Base-by-base conservation (phyloP, 2,888 invertebrate genomes). In the Cyaniris semiargus region DNA sequence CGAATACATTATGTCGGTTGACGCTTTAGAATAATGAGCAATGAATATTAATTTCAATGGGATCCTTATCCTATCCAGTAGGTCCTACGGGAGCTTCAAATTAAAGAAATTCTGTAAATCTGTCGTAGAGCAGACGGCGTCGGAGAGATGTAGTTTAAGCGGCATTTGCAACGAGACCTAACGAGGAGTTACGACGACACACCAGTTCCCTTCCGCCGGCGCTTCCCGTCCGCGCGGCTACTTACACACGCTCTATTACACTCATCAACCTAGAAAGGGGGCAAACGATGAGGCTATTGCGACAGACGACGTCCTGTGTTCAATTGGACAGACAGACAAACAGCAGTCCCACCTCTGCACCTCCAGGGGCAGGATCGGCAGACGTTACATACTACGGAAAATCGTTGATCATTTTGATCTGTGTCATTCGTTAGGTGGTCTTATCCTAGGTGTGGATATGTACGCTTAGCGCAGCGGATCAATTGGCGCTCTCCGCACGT, bases 401-500 rank as follows among this genome's bases (percentile, higher is more conserved):
- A 18, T 53, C 53, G 18, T 18, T 53, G 18, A 53, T 53, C 1
- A 53, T 53, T 53, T 53, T 53, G 27, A 58, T 7, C 7, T 58
- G 21, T 58, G 58, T n/a, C 8, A 21, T 60, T 60, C 60, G 60
- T 18, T 31, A 21, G 27, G 10, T 8, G 13, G 10, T 27, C 66
- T 31, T 15, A 66, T 23, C 60, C 0, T 23, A 27, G 27, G 27
- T 66, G 27, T 66, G 27, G 27, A 66, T 27, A 66, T 15, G 66
- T 1, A 27, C 27, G 66, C 13, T 23, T 27, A 60, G 23, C 23
- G 60, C 60, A 31, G 15, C 66, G 15, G 66, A 66, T 66, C 66
- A 18, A 66, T 66, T 66, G 15, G 27, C 60, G 8, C 71, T n/a
- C 71, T 34, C n/a, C 38, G 53, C 48, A 83, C 82, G 80, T 83